phyloP scores from a whole-genome alignment of 2,113 vertebrate genomes.

The Columba janthina region DNA sequence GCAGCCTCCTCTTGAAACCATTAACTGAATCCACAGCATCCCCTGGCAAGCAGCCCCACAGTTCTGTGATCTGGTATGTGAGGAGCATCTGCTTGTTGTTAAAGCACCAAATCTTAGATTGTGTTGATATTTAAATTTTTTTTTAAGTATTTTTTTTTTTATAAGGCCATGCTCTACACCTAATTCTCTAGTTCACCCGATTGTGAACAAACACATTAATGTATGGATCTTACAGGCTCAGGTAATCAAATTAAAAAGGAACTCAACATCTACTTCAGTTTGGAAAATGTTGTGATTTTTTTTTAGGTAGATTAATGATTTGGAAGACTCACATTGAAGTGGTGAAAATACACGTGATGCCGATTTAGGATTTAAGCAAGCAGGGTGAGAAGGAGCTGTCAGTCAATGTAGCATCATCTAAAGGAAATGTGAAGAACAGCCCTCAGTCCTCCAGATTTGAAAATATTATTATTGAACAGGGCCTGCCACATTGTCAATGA shows the following conservation, averaged over 20 bases:
- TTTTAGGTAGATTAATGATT: not conserved
- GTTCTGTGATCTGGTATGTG: fast-evolving
- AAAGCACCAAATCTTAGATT: not conserved
- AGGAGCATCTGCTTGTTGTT: not conserved
- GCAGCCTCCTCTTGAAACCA: not conserved
- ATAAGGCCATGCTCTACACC: not conserved
- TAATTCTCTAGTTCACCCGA: not conserved
- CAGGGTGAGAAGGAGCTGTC: not conserved
- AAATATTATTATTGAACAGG: not conserved
- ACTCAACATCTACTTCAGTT: not conserved
- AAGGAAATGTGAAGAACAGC: not conserved
- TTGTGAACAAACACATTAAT: not conserved
- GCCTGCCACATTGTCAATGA: not conserved
- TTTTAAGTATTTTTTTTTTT: not conserved
- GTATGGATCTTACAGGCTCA: fast-evolving
- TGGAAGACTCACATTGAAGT: not conserved
- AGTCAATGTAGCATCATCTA: not conserved
- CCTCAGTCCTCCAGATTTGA: not conserved
- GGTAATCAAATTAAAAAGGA: not conserved
- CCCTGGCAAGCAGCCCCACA: not conserved
- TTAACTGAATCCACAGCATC: not conserved
- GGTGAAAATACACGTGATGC: not conserved
- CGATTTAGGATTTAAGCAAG: not conserved
- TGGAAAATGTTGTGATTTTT: fast-evolving
- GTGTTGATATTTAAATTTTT: not conserved